Evolutionary conservation across 2,888 invertebrate genomes (phyloP).

Genomic region (Acanthococcus lagerstroemiae): DNA sequence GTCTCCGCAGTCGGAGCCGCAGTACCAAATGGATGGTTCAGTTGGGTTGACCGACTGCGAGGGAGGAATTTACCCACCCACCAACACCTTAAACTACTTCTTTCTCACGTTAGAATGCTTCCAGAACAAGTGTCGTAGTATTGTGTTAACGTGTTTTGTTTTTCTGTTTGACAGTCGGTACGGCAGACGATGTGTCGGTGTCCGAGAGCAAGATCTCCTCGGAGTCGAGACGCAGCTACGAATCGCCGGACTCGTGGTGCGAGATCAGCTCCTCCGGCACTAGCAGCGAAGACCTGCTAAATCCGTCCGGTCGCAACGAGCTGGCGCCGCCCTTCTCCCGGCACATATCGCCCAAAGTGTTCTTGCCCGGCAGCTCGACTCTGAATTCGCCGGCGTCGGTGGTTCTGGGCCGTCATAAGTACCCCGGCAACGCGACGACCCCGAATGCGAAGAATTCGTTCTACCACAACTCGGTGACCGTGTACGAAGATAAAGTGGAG

Average conservation of each 20-base stretch:
- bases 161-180: background rate
- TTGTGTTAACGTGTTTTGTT: no score
- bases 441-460: slow-evolving; percentile 1
- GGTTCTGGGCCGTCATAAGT: slow-evolving; percentile 50
- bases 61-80: no score
- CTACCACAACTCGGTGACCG: slow-evolving; percentile 12
- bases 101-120: no score
- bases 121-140: no score
- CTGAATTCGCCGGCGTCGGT: slow-evolving; percentile 74
- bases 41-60: no score
- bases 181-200: slow-evolving; percentile 8
- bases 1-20: no score
- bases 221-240: slow-evolving; percentile 15
- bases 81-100: no score
- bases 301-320: background rate
- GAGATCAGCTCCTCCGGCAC: slow-evolving; percentile 11
- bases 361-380: slow-evolving; percentile 64
- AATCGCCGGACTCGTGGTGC: slow-evolving; percentile 18
- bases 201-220: slow-evolving; percentile 12
- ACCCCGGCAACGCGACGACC: background rate
- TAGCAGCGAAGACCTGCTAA: slow-evolving; percentile 3
- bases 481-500: slow-evolving; percentile 11
- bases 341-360: slow-evolving; percentile 64
- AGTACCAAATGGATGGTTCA: no score
- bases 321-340: slow-evolving; percentile 32